Evolutionary conservation across 2,113 vertebrate species (phyloP).

Genomic region (Laticauda laticaudata): DNA sequence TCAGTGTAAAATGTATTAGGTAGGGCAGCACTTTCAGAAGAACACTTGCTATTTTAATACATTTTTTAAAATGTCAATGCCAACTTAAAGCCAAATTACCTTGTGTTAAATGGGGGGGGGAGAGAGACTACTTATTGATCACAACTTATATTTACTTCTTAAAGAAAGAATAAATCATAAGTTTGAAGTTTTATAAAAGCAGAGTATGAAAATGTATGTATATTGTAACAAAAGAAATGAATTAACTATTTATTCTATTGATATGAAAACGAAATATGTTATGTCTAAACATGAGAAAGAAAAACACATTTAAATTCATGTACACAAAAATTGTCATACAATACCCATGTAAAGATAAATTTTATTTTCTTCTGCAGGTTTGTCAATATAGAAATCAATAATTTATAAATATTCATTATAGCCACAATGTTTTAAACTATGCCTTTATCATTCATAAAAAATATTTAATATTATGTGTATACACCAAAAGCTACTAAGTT

Average conservation of each 20-base stretch:
- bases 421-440: not conserved
- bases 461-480: not conserved
- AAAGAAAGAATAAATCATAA: not conserved
- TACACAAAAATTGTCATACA: not conserved
- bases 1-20: not conserved
- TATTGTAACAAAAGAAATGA: not conserved
- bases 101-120: too few species aligned
- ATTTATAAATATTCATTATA: not conserved
- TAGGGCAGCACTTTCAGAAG: not conserved
- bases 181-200: not conserved
- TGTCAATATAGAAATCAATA: not conserved
- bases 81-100: not conserved
- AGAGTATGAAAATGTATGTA: not conserved
- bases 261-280: not conserved
- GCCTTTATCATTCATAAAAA: not conserved
- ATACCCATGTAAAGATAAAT: not conserved
- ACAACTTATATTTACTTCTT: not conserved
- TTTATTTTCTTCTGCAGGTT: not conserved
- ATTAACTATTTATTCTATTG: not conserved
- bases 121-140: not conserved
- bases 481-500: not conserved
- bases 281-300: not conserved
- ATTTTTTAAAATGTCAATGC: not conserved
- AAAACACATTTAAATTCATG: not conserved
- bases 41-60: not conserved